phyloP scores from a whole-genome alignment of 2,888 invertebrate genomes.

The Mesoligia furuncula region DNA sequence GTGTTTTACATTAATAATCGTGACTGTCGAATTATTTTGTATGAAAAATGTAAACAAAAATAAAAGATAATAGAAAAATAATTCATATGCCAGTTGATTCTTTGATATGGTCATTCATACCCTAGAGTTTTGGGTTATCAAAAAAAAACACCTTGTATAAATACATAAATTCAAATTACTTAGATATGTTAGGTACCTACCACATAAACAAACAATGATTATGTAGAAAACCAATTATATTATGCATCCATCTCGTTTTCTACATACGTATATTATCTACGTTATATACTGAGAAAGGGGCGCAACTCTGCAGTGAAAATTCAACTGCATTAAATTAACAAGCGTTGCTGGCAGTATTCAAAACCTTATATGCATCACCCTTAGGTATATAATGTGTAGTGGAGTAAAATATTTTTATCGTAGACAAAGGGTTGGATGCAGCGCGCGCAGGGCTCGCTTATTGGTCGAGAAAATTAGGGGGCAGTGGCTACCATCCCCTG shows the following conservation, averaged over 20 bases:
- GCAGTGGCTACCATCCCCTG: slow-evolving; percentile 37
- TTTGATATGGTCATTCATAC: too few relatives aligned
- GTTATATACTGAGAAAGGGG: slow-evolving; percentile 14
- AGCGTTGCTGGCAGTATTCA: slow-evolving; percentile 14
- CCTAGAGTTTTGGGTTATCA: too few relatives aligned
- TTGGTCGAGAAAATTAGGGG: slow-evolving; percentile 48
- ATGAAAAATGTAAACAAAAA: too few relatives aligned
- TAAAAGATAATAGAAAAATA: too few relatives aligned
- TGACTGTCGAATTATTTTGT: too few relatives aligned
- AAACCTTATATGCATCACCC: slow-evolving; percentile 27
- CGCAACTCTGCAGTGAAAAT: slow-evolving; percentile 8
- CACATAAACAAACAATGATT: background rate
- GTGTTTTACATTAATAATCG: too few relatives aligned
- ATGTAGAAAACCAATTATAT: background rate
- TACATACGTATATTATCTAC: background rate
- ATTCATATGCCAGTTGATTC: too few relatives aligned
- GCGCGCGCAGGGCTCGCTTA: slow-evolving; percentile 53
- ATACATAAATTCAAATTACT: background rate
- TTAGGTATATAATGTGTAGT: slow-evolving; percentile 31
- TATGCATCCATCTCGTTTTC: background rate
- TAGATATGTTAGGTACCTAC: background rate
- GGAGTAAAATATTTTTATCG: background rate
- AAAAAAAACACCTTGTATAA: too few relatives aligned
- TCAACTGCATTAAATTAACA: background rate
- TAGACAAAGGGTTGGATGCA: slow-evolving; percentile 45